Evolutionary conservation across 2,113 vertebrate genomes (phyloP).

Genomic region (Syngnathus typhle): DNA sequence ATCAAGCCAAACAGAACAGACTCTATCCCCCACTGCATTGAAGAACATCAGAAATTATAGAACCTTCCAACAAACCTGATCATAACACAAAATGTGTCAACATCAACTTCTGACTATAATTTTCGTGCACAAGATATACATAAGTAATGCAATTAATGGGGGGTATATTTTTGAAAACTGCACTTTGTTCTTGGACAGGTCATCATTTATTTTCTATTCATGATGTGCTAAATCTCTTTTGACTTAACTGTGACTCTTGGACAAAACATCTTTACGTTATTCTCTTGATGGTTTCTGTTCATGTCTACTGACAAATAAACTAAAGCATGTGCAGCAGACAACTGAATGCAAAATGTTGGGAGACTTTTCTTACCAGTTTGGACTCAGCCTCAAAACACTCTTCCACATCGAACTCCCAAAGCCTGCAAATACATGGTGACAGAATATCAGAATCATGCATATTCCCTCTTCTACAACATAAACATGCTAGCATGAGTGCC

Average conservation of each 20-base stretch:
- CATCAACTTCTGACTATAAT: neutral
- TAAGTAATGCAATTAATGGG: neutral
- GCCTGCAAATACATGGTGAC: slow-evolving; percentile 1
- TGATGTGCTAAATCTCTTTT: no score
- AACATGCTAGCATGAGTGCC: neutral
- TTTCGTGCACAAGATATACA: neutral
- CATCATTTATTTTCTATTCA: no score
- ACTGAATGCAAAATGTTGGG: neutral
- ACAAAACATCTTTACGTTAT: neutral
- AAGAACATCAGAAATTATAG: neutral
- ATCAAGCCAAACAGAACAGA: neutral
- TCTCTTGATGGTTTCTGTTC: neutral
- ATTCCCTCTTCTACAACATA: neutral
- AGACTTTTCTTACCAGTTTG: neutral
- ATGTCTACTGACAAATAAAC: neutral
- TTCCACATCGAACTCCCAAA: slow-evolving; percentile 6
- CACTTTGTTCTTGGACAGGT: neutral
- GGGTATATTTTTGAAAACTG: neutral
- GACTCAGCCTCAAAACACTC: neutral
- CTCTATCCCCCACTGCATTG: neutral
- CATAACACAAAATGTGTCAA: neutral
- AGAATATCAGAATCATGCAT: neutral
- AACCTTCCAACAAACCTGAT: neutral
- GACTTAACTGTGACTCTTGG: neutral
- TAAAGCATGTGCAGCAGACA: neutral